These are phyloP conservation scores for Amaurobius ferox DNA, from an alignment of 2,888 invertebrate genomes.

Conservation along the genomic window DNA sequence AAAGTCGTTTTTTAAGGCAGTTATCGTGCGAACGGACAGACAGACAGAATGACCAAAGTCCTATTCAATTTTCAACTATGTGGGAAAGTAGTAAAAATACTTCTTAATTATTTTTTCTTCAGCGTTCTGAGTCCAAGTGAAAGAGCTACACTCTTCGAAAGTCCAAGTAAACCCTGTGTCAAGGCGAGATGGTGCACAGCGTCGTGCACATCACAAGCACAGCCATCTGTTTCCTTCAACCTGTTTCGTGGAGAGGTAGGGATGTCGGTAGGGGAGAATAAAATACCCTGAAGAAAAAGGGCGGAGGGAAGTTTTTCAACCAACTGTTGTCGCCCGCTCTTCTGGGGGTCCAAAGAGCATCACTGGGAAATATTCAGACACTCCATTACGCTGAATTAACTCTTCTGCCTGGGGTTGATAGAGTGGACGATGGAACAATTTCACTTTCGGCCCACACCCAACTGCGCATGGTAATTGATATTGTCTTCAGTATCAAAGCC, in stretches of 20 bases:
- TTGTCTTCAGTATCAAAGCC: slow-evolving; percentile 26
- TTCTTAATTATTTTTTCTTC: no score
- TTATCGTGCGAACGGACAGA: no score
- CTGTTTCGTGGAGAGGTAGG: background rate
- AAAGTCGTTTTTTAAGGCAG: no score
- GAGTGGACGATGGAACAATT: background rate
- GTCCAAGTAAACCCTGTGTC: no score
- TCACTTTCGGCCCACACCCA: slow-evolving; percentile 29
- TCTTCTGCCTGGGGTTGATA: background rate
- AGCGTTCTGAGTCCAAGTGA: no score
- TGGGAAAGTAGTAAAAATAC: no score
- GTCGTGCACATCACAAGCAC: no score
- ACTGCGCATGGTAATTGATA: slow-evolving; percentile 50
- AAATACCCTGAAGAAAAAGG: slow-evolving; percentile 37
- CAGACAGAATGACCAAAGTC: no score
- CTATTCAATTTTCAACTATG: no score
- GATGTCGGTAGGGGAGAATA: background rate
- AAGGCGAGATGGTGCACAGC: no score
- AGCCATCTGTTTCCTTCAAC: slow-evolving; percentile 1
- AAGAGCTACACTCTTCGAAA: no score
- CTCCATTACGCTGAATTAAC: slow-evolving; percentile 1
- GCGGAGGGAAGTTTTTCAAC: slow-evolving; percentile 40
- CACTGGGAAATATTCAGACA: background rate
- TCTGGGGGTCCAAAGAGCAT: background rate
- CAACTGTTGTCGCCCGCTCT: slow-evolving; percentile 10